Conservation (phyloP, 2,113 vertebrate species). For the Sakesphorus luctuosus region DNA sequence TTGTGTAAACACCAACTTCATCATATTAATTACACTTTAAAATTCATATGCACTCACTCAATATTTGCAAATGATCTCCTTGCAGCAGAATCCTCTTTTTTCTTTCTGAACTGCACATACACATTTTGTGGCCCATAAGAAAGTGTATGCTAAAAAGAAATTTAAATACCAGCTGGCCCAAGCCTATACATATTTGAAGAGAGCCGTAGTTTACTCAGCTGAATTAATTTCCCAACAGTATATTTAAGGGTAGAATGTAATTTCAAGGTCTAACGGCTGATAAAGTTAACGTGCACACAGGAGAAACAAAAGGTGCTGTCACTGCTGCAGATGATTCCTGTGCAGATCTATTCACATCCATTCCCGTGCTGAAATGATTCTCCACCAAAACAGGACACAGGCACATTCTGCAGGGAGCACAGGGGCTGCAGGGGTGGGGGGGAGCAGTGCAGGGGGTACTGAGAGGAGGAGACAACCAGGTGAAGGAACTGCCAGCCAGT, state of each 20-base stretch:
- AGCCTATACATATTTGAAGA: neutral
- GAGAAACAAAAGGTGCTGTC: slow-evolving; percentile 40
- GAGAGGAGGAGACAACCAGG: neutral
- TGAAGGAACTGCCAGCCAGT: neutral
- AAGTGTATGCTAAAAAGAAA: neutral
- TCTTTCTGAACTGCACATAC: neutral
- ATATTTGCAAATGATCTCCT: slow-evolving; percentile 33
- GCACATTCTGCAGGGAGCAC: fast-evolving
- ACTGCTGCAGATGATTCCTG: neutral
- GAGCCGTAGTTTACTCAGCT: slow-evolving; percentile 44
- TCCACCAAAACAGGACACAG: neutral
- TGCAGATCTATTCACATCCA: neutral
- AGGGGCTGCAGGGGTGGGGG: neutral
- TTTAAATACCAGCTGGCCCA: slow-evolving; percentile 35
- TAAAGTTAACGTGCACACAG: neutral
- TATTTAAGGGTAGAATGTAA: slow-evolving; percentile 56
- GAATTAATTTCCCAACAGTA: slow-evolving; percentile 57
- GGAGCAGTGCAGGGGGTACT: neutral
- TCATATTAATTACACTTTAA: slow-evolving; percentile 17
- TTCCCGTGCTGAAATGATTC: neutral
- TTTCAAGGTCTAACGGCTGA: slow-evolving; percentile 52
- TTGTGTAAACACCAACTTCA: slow-evolving; percentile 55
- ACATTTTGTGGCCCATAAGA: neutral
- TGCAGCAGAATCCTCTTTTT: neutral
- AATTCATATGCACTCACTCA: slow-evolving; percentile 50